Conservation (phyloP, 2,888 invertebrate genomes). For the Pardosa pseudoannulata region DNA sequence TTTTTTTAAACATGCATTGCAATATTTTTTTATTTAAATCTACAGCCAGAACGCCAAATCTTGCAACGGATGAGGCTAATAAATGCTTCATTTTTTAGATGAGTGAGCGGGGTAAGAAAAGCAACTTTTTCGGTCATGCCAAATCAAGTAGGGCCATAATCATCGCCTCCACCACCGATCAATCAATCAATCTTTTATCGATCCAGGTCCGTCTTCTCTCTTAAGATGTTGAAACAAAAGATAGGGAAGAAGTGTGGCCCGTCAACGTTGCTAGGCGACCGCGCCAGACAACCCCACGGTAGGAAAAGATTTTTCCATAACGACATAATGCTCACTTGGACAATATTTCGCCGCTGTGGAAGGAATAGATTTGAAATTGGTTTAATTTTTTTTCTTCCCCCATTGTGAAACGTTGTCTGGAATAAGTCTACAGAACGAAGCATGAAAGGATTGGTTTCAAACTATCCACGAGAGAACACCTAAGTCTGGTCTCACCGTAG, state of each 20-base stretch:
- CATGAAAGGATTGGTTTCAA: too few species aligned
- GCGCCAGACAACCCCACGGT: slow-evolving; percentile 6
- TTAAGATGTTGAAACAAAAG: slow-evolving; percentile 65
- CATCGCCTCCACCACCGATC: slow-evolving; percentile 32
- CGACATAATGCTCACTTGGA: background rate
- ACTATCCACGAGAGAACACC: too few species aligned
- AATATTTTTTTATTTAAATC: too few species aligned
- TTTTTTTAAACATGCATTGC: too few species aligned
- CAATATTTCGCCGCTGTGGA: background rate
- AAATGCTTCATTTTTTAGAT: too few species aligned
- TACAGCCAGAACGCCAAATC: too few species aligned
- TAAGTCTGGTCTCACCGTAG: too few species aligned
- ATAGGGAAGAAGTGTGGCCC: slow-evolving; percentile 43
- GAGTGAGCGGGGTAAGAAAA: background rate
- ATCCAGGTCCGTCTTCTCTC: slow-evolving; percentile 31
- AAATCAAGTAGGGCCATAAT: slow-evolving; percentile 30
- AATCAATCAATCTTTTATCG: slow-evolving; percentile 68
- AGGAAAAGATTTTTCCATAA: slow-evolving; percentile 13
- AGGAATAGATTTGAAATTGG: background rate
- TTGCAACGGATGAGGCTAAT: too few species aligned
- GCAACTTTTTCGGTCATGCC: slow-evolving; percentile 10
- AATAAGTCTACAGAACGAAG: too few species aligned
- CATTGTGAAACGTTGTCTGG: too few species aligned
- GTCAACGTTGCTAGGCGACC: slow-evolving; percentile 58
- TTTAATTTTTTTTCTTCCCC: too few species aligned